Conservation (phyloP, 2,113 vertebrate genomes). For the Eublepharis macularius region DNA sequence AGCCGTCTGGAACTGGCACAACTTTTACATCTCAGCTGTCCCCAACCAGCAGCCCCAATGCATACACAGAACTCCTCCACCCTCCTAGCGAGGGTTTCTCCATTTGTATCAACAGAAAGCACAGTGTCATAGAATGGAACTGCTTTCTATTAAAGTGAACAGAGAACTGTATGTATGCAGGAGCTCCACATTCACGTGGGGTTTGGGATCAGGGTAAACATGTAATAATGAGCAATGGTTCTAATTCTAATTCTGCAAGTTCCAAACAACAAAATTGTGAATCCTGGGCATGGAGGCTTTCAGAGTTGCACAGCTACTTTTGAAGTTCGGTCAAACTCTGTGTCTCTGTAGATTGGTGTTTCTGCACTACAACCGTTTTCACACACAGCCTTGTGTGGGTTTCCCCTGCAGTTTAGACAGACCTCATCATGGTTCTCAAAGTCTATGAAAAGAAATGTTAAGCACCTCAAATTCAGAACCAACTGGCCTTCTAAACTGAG, state of each 20-base stretch:
- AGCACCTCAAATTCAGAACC: conserved; percentile 22
- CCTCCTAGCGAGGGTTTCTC: no score
- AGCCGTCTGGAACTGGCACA: conserved; percentile 60
- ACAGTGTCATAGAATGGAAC: background rate
- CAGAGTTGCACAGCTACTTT: conserved; percentile 27
- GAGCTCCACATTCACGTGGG: background rate
- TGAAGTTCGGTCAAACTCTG: conserved; percentile 51
- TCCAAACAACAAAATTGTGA: conserved; percentile 38
- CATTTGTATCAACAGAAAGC: background rate
- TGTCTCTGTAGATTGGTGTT: conserved; percentile 26
- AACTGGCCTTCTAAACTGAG: conserved; percentile 9
- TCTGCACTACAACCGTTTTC: background rate
- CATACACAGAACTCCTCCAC: background rate
- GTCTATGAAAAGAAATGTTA: background rate
- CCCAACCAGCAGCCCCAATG: no score
- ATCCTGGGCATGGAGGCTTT: conserved; percentile 31
- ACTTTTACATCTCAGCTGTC: conserved; percentile 6
- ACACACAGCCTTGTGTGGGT: background rate
- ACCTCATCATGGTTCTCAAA: background rate
- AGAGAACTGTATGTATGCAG: background rate
- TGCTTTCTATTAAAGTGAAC: background rate
- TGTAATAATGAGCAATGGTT: background rate
- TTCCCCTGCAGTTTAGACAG: background rate
- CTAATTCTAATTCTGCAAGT: conserved; percentile 27
- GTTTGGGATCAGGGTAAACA: conserved; percentile 21